Conservation (phyloP, 2,797 vertebrate species). For the Pygocentrus nattereri region DNA sequence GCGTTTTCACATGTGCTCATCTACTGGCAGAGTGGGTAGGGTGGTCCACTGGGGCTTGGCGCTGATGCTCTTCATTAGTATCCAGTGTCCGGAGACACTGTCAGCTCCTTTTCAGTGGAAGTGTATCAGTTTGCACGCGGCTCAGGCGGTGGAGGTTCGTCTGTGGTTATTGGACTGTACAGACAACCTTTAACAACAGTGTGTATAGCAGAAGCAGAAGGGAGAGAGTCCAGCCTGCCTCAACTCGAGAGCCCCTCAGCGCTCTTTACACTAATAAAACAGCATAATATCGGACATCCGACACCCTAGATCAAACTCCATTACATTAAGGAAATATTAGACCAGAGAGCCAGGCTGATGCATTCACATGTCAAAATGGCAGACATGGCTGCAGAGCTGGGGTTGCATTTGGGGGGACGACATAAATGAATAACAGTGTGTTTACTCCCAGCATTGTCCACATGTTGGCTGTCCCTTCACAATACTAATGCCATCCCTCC, state of each 20-base stretch:
- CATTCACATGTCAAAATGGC: constrained; percentile 84
- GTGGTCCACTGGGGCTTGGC: constrained; percentile 42
- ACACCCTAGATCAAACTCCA: constrained; percentile 93
- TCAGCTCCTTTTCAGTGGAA: constrained; percentile 55
- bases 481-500: constrained; percentile 84
- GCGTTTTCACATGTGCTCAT: constrained; percentile 37
- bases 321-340: constrained; percentile 95
- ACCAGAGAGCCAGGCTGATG: constrained; percentile 77
- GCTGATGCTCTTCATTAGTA: constrained; percentile 57
- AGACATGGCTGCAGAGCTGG: constrained; percentile 50
- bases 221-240: constrained; percentile 74
- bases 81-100: constrained; percentile 62
- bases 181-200: constrained; percentile 65
- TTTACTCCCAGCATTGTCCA: constrained; percentile 84
- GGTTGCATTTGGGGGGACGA: constrained; percentile 64
- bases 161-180: constrained; percentile 73
- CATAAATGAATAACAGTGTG: constrained; percentile 84
- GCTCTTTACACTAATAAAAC: constrained; percentile 93
- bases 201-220: constrained; percentile 60
- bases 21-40: constrained; percentile 33
- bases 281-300: constrained; percentile 87
- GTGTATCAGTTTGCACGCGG: constrained; percentile 66
- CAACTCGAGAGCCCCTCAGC: constrained; percentile 89
- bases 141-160: constrained; percentile 61
- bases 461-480: constrained; percentile 86